phyloP scores from a whole-genome alignment of 2,797 vertebrate genomes.

The Threskiornis aethiopicus region DNA sequence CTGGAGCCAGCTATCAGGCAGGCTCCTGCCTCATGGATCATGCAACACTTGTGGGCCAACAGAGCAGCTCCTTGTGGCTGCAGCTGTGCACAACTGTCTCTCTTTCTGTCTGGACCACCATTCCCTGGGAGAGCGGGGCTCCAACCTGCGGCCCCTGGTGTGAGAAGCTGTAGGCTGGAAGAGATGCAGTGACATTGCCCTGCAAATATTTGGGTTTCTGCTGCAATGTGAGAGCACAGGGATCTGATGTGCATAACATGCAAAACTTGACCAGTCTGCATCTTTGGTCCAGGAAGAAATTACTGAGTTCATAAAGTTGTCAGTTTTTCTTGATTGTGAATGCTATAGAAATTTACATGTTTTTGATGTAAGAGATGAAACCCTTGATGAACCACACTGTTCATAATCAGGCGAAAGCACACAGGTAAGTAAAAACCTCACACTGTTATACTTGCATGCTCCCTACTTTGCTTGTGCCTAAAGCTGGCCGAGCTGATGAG shows the following conservation, averaged over 20 bases:
- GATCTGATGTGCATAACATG: neutral
- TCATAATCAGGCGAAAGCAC: neutral
- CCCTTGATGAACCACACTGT: neutral
- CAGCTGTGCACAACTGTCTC: neutral
- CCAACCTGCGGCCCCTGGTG: neutral
- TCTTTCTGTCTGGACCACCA: neutral
- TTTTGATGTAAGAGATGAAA: neutral
- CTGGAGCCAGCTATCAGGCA: neutral
- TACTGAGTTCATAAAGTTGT: neutral
- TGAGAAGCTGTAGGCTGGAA: neutral
- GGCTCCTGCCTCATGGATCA: neutral
- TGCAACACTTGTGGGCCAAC: neutral
- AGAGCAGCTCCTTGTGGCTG: neutral
- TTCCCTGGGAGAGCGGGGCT: neutral
- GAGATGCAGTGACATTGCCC: neutral
- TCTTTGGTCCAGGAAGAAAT: neutral
- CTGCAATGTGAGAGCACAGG: neutral
- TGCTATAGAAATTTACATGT: neutral
- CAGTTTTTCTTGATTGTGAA: neutral
- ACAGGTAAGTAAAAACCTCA: neutral
- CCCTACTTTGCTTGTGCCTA: neutral
- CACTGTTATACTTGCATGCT: neutral
- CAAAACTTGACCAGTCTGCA: neutral
- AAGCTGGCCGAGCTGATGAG: neutral
- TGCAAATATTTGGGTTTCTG: neutral